phyloP scores from a whole-genome alignment of 2,888 invertebrate species.

The Tetragnatha montana region DNA sequence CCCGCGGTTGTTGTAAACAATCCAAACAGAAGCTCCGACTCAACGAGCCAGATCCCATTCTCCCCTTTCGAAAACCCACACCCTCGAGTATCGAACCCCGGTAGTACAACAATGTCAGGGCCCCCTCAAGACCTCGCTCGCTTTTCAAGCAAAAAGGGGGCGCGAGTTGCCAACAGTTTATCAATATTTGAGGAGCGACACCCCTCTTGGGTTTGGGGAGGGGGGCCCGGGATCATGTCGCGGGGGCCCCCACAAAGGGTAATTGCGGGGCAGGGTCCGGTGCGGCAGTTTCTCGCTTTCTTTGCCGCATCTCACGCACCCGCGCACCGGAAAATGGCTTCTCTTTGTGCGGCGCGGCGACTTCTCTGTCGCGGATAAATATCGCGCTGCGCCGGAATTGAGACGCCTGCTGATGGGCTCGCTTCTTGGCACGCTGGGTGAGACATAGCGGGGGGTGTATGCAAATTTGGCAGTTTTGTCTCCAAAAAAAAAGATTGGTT shows the following conservation, averaged over 20 bases:
- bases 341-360: constrained; percentile 51
- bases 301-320: constrained; percentile 63
- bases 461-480: no score
- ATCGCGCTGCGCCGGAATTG: constrained; percentile 30
- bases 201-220: constrained; percentile 4
- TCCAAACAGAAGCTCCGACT: not conserved
- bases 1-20: not conserved
- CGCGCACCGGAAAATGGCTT: constrained; percentile 63
- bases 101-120: not conserved
- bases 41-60: not conserved
- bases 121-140: not conserved
- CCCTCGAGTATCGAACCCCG: not conserved
- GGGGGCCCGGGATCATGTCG: constrained; percentile 61
- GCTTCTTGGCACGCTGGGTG: no score
- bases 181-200: constrained; percentile 65
- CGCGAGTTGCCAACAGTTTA: constrained; percentile 55
- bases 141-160: not conserved
- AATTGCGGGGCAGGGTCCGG: constrained; percentile 63
- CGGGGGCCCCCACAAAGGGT: constrained; percentile 61
- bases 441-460: no score
- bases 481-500: no score
- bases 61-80: not conserved
- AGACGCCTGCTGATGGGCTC: not conserved
- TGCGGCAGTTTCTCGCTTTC: constrained; percentile 62
- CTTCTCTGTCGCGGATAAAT: constrained; percentile 62